Base-by-base conservation (phyloP, 1,140 invertebrate species). In the Lanistes nyassanus region DNA sequence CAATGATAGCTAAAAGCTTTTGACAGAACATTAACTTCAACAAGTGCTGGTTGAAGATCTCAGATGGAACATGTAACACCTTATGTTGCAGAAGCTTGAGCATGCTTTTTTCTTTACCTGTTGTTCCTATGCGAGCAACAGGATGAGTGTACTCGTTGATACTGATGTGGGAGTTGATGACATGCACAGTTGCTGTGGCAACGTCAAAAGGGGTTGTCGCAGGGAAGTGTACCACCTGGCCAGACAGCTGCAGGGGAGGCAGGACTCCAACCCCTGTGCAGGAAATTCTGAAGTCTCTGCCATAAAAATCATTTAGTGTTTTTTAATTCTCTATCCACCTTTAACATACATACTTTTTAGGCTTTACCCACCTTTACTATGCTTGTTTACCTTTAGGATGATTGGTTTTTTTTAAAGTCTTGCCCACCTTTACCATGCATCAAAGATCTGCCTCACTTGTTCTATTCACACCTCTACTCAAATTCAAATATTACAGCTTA, bases 201-300 rank as follows among this genome's bases (percentile, higher is more conserved):
- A 83, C 80, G 77, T 89, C 88, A 75, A 86, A 86, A 11, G 89
- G 60, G 0, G 88, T 77, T 21, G 88, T 89, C 29, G 87, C 86
- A 36, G 80, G 78, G 76, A 90, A 88, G 69, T 89, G 83, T 11
- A 90, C 75, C 36, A 88, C 81, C 74, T 89, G 87, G n/a, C 88
- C 74, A 19, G 88, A 89, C 26, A 90, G 76, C 51, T 88, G 83
- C 34, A 90, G 73, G 19, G 88, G 88, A 21, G 89, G 87, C 51
- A 84, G 83, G 13, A 90, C 88, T 2, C 88, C 89, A 21, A 88
- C 80, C n/a, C 88, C 89, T 68, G 80, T 81, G 77, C 87, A 88
- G 29, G 83, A 76, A 23, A 90, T 87, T 76, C 84, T 87, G 79
- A 90, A 90, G 60, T 87, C 82, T 67, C 87, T 89, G 76, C 21